A percentile compares a stretch with the other conserved stretches of the same genome.
phyloP scores from a whole-genome alignment of 2,113 vertebrate genomes.

The Corythornis cristatus region DNA sequence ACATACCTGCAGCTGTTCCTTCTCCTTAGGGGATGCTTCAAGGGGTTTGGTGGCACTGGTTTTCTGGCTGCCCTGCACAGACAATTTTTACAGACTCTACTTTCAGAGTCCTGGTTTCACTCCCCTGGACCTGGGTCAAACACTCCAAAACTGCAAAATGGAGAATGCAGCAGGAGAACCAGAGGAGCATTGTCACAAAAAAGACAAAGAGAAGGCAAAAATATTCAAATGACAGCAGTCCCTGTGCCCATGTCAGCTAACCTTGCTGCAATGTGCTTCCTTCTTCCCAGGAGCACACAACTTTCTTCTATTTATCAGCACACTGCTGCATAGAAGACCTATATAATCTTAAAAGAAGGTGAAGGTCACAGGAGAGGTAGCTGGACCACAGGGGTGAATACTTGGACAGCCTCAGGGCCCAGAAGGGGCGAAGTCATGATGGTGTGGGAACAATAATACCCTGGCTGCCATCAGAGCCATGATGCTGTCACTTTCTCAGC shows the following conservation, averaged over 20 bases:
- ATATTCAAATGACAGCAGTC: not conserved
- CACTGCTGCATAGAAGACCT: not conserved
- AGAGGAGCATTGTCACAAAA: not conserved
- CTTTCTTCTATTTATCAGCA: not conserved
- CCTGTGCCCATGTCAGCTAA: not conserved
- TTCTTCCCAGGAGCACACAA: not conserved
- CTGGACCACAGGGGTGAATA: not conserved
- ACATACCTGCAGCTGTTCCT: not conserved
- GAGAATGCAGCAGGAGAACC: not conserved
- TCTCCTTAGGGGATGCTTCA: not conserved
- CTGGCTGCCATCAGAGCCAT: not conserved
- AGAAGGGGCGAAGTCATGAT: not conserved
- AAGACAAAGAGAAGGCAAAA: not conserved
- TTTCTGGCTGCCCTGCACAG: not conserved
- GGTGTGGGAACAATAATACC: not conserved
- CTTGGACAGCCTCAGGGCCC: not conserved
- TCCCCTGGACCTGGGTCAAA: not conserved
- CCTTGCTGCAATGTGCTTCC: not conserved
- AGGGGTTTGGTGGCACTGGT: not conserved
- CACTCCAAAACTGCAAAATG: not conserved
- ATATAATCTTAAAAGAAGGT: not conserved
- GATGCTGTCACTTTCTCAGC: not conserved
- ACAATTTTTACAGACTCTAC: not conserved
- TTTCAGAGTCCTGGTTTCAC: not conserved
- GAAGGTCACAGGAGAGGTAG: not conserved